These are phyloP conservation scores for Caenorhabditis wallacei DNA, from an alignment of 2,888 invertebrate genomes.

Conservation along the genomic window DNA sequence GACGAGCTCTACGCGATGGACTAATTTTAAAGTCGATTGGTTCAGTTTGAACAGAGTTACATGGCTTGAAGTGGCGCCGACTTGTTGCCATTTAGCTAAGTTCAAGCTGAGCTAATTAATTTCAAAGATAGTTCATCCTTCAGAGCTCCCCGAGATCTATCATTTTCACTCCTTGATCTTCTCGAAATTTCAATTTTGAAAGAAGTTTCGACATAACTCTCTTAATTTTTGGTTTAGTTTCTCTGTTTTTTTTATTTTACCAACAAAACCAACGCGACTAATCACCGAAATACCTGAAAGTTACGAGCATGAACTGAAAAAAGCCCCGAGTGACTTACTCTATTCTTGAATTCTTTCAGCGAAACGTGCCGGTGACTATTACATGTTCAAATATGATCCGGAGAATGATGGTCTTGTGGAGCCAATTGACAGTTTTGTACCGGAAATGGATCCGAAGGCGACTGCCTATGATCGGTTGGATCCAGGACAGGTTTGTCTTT, in stretches of 20 bases:
- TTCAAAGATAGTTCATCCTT: no score
- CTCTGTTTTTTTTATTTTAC: background rate
- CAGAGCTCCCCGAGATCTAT: no score
- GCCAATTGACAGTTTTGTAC: slow-evolving; percentile 80
- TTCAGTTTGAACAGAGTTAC: no score
- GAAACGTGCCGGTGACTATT: slow-evolving; percentile 97
- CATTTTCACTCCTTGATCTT: no score
- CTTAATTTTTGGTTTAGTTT: slow-evolving; percentile 15
- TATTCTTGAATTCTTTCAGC: slow-evolving; percentile 87
- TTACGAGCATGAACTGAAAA: slow-evolving; percentile 21
- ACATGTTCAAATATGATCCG: slow-evolving; percentile 94
- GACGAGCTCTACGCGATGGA: no score
- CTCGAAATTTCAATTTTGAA: no score
- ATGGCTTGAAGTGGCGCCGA: no score
- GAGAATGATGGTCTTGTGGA: slow-evolving; percentile 76
- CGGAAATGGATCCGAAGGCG: slow-evolving; percentile 79
- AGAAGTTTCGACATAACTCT: no score
- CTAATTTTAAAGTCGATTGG: no score
- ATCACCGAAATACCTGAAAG: slow-evolving; percentile 14
- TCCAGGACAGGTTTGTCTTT: slow-evolving; percentile 74
- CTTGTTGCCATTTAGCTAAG: no score
- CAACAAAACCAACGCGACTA: slow-evolving; percentile 19
- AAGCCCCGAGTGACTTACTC: background rate
- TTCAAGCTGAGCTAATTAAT: no score
- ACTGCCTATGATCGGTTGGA: slow-evolving; percentile 78